Conservation (phyloP, 2,888 invertebrate species). For the Spisula solida region DNA sequence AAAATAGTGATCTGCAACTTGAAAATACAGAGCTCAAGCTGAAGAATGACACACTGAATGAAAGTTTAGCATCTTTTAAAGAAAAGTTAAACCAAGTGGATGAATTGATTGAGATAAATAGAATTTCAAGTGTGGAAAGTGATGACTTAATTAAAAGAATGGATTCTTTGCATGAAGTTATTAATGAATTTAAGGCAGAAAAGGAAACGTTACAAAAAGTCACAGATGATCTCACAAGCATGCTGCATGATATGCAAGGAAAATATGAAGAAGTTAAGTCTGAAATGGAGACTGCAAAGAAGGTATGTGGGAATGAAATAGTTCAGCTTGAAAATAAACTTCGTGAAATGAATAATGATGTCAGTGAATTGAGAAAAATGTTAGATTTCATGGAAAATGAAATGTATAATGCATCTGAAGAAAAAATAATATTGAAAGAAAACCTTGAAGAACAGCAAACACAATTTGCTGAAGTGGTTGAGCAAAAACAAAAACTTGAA, state of each 20-base stretch:
- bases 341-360: slow-evolving; percentile 73
- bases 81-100: slow-evolving; percentile 55
- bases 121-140: slow-evolving; percentile 48
- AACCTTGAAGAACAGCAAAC: slow-evolving; percentile 65
- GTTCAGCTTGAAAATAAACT: slow-evolving; percentile 72
- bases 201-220: slow-evolving; percentile 58
- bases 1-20: slow-evolving; percentile 30
- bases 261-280: slow-evolving; percentile 75
- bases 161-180: slow-evolving; percentile 26
- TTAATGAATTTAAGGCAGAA: slow-evolving; percentile 55
- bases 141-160: slow-evolving; percentile 38
- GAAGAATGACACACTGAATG: slow-evolving; percentile 47
- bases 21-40: slow-evolving; percentile 37
- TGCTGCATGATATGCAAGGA: slow-evolving; percentile 71
- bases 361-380: slow-evolving; percentile 69
- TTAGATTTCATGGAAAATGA: slow-evolving; percentile 73
- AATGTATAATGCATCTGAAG: slow-evolving; percentile 63
- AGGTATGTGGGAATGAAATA: slow-evolving; percentile 73
- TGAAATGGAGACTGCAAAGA: slow-evolving; percentile 73
- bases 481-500: slow-evolving; percentile 67
- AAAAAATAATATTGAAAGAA: slow-evolving; percentile 68
- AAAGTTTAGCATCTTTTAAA: slow-evolving; percentile 37
- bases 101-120: slow-evolving; percentile 51
- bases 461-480: slow-evolving; percentile 59
- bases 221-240: slow-evolving; percentile 60